These are phyloP conservation scores for Okapia johnstoni DNA, from an alignment of 2,113 vertebrate genomes.

Conservation along the genomic window DNA sequence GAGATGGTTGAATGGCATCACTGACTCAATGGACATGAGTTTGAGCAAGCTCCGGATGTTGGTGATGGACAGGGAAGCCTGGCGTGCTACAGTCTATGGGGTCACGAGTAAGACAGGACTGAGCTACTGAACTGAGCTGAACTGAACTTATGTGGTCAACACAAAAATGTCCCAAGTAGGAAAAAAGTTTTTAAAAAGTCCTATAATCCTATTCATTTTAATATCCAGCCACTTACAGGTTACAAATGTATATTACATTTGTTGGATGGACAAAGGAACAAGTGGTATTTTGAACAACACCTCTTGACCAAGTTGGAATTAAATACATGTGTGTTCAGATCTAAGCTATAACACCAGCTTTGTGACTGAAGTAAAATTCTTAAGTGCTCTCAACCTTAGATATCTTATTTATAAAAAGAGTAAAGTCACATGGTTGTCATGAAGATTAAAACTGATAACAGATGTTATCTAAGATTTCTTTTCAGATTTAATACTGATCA, in stretches of 20 bases:
- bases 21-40: not conserved
- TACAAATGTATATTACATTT: not conserved
- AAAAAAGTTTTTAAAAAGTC: not conserved
- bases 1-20: not conserved
- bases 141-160: not conserved
- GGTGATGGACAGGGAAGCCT: not conserved
- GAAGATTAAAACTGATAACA: not conserved
- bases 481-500: not conserved
- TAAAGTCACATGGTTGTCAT: not conserved
- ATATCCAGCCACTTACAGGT: not conserved
- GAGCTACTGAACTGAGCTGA: not conserved
- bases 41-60: not conserved
- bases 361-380: not conserved
- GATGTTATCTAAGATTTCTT: not conserved
- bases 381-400: not conserved
- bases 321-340: not conserved
- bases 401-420: not conserved
- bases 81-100: rapidly evolving
- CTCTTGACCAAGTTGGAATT: not conserved
- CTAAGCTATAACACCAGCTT: not conserved
- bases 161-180: not conserved
- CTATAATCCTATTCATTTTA: not conserved
- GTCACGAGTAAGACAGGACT: not conserved
- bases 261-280: not conserved
- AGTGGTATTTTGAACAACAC: not conserved